Percentiles rank a stretch among this genome's conserved stretches.
Conservation (phyloP, 2,113 vertebrate species). For the Paradoxurus hermaphroditus region DNA sequence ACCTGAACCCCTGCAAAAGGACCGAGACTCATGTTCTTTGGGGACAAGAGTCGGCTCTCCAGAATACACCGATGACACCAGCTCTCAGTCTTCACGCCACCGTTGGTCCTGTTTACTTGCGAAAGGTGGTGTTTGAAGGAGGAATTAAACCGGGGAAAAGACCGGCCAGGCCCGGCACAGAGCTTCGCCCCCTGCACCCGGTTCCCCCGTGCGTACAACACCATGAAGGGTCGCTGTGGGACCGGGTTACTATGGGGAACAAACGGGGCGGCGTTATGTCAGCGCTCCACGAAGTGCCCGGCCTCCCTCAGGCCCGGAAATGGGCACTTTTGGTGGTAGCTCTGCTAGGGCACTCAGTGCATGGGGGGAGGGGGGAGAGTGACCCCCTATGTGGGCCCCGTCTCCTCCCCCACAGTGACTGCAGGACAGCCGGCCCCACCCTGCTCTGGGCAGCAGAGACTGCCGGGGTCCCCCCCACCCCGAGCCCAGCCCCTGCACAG, state of each 20-base stretch:
- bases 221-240: accelerated
- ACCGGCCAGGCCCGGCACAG: background rate
- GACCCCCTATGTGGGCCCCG: accelerated
- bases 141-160: background rate
- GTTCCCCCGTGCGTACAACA: accelerated
- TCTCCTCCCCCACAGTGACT: background rate
- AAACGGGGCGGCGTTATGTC: accelerated
- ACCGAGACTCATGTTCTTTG: background rate
- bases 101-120: background rate
- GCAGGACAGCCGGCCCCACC: too few relatives aligned
- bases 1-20: background rate
- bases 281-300: accelerated
- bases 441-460: background rate
- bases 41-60: background rate
- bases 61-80: accelerated
- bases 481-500: background rate
- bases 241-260: background rate
- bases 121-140: background rate
- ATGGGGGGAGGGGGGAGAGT: accelerated
- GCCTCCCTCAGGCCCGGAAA: accelerated
- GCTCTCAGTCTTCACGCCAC: background rate
- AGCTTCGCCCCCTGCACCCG: background rate
- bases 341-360: accelerated
- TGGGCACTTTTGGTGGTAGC: accelerated
- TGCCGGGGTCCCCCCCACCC: background rate